phyloP scores from a whole-genome alignment of 2,888 invertebrate species.

The Conops quadrifasciatus region DNA sequence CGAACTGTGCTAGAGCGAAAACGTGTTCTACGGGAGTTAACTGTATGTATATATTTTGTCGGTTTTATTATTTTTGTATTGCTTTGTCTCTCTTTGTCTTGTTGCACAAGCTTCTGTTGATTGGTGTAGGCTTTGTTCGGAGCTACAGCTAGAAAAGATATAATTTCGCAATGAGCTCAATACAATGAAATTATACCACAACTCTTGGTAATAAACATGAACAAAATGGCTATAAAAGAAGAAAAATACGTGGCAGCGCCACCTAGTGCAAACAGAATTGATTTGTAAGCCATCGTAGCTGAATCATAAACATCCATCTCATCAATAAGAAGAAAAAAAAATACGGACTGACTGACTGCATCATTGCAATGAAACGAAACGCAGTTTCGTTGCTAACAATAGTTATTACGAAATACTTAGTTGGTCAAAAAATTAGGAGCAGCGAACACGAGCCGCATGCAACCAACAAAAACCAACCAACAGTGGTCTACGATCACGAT shows the following conservation, averaged over 20 bases:
- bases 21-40: no score
- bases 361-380: conserved; percentile 20
- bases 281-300: conserved; percentile 4
- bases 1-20: no score
- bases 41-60: not conserved
- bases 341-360: conserved; percentile 16
- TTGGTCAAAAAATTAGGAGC: conserved; percentile 18
- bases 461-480: no score
- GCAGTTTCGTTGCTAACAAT: not conserved
- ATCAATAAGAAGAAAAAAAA: no score
- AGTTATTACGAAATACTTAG: conserved; percentile 26
- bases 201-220: not conserved
- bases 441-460: conserved; percentile 4
- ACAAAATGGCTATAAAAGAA: conserved; percentile 7
- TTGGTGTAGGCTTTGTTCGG: not conserved
- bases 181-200: not conserved
- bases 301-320: no score
- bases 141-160: not conserved
- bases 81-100: not conserved
- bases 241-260: conserved; percentile 10
- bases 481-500: not conserved
- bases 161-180: not conserved
- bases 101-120: not conserved
- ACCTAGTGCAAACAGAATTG: conserved; percentile 14
- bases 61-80: not conserved